These are phyloP conservation scores for Mormyrus iriodes DNA, from an alignment of 2,113 vertebrate species.

Conservation along the genomic window DNA sequence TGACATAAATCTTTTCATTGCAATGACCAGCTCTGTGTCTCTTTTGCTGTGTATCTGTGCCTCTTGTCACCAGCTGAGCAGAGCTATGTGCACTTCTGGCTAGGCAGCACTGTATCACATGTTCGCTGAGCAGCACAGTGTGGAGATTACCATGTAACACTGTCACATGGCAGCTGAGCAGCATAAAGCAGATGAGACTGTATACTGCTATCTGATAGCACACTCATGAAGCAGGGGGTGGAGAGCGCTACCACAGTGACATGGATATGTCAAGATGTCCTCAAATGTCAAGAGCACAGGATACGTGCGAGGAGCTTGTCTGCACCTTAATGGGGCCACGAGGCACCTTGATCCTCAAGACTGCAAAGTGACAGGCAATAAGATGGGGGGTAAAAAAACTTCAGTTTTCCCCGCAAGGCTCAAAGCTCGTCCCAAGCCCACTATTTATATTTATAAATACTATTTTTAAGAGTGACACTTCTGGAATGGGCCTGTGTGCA, in stretches of 20 bases:
- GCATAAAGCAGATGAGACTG: background rate
- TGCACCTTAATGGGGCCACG: background rate
- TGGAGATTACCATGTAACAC: background rate
- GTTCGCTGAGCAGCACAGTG: background rate
- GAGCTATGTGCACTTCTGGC: background rate
- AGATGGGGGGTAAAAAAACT: background rate
- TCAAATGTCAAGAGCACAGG: background rate
- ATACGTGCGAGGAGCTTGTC: background rate
- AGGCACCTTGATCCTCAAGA: background rate
- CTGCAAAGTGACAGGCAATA: background rate
- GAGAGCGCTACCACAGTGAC: background rate
- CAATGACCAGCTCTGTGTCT: background rate
- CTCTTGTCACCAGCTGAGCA: background rate
- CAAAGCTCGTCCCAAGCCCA: background rate
- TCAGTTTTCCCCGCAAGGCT: background rate
- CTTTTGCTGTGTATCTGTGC: background rate
- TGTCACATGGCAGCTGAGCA: background rate
- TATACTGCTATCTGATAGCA: background rate
- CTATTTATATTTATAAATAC: background rate
- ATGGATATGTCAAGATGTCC: background rate
- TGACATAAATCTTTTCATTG: background rate
- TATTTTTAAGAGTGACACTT: background rate
- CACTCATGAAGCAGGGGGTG: background rate
- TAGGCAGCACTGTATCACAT: background rate
- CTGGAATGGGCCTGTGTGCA: background rate